phyloP scores from a whole-genome alignment of 1,140 invertebrate species.

The Drosophila dunni region DNA sequence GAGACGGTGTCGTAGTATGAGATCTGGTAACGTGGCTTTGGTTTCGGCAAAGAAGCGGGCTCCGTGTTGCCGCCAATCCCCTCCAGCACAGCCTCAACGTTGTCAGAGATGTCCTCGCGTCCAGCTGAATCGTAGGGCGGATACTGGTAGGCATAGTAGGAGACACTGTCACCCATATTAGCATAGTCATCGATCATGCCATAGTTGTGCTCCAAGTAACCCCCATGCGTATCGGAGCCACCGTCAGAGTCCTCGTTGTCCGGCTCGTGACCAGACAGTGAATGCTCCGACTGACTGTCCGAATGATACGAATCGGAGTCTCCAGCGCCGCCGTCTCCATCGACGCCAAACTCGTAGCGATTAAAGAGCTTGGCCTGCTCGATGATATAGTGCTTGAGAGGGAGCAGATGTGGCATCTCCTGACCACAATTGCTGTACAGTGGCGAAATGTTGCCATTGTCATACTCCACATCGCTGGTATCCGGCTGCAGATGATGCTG shows the following conservation, averaged over 20 bases:
- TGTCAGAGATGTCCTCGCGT: constrained; percentile 82
- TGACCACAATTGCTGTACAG: constrained; percentile 90
- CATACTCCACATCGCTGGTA: constrained; percentile 85
- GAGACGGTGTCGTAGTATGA: constrained; percentile 79
- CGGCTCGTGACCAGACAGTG: constrained; percentile 88
- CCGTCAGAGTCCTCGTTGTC: constrained; percentile 89
- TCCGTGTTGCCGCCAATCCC: constrained; percentile 73
- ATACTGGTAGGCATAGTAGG: constrained; percentile 87
- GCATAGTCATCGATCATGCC: constrained; percentile 84
- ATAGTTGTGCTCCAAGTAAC: constrained; percentile 87
- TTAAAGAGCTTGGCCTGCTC: constrained; percentile 92
- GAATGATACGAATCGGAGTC: constrained; percentile 89
- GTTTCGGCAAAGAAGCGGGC: constrained; percentile 55
- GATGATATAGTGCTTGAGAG: constrained; percentile 94
- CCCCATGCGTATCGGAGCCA: constrained; percentile 87
- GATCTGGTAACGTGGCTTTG: constrained; percentile 78
- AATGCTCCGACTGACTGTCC: constrained; percentile 86
- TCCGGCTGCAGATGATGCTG: constrained; percentile 66
- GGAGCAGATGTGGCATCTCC: constrained; percentile 90
- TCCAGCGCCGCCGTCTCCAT: constrained; percentile 85
- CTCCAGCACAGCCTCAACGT: constrained; percentile 83
- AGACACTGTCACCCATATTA: constrained; percentile 85
- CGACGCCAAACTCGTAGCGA: constrained; percentile 87
- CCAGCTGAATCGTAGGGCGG: constrained; percentile 84
- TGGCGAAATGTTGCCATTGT: constrained; percentile 87